phyloP scores from a whole-genome alignment of 2,888 invertebrate species.

The Lordiphosa andalusiaca region DNA sequence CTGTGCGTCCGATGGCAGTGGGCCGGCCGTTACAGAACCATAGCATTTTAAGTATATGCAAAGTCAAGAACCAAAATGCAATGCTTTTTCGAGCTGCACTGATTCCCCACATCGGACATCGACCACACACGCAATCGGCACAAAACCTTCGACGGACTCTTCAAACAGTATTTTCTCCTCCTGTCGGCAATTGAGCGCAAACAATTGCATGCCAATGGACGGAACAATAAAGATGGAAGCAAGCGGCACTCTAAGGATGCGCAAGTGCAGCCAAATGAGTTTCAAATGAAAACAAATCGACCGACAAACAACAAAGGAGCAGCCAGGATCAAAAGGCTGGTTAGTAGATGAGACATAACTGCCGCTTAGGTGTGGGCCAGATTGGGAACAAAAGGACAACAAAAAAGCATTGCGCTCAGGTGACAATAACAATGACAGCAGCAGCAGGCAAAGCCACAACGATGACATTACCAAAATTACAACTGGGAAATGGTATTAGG shows the following conservation, averaged over 20 bases:
- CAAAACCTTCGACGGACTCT: constrained; percentile 5
- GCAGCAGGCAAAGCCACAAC: constrained; percentile 54
- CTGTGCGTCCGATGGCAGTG: constrained; percentile 11
- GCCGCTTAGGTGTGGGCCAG: constrained; percentile 14
- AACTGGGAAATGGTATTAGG: no score
- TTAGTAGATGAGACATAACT: constrained; percentile 26
- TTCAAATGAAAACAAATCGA: constrained; percentile 70
- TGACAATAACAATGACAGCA: constrained; percentile 46
- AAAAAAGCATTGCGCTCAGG: constrained; percentile 41
- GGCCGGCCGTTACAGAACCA: constrained; percentile 5
- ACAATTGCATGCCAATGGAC: constrained; percentile 45
- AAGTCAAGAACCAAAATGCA: constrained; percentile 55
- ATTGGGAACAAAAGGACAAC: constrained; percentile 29
- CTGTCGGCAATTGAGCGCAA: constrained; percentile 62
- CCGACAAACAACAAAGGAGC: constrained; percentile 48
- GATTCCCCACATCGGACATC: constrained; percentile 48
- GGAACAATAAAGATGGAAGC: constrained; percentile 24
- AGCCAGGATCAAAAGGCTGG: constrained; percentile 41
- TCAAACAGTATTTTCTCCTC: constrained; percentile 3
- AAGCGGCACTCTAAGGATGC: constrained; percentile 59
- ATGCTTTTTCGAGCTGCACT: constrained; percentile 53
- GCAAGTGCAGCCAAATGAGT: constrained; percentile 71
- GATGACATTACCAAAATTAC: constrained; percentile 61
- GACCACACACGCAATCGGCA: constrained; percentile 37
- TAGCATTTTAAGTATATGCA: constrained; percentile 63